Percentiles rank a stretch among this genome's conserved stretches.
These are phyloP conservation scores for Rhynchomys soricoides DNA, from an alignment of 2,113 vertebrate species.

Conservation along the genomic window DNA sequence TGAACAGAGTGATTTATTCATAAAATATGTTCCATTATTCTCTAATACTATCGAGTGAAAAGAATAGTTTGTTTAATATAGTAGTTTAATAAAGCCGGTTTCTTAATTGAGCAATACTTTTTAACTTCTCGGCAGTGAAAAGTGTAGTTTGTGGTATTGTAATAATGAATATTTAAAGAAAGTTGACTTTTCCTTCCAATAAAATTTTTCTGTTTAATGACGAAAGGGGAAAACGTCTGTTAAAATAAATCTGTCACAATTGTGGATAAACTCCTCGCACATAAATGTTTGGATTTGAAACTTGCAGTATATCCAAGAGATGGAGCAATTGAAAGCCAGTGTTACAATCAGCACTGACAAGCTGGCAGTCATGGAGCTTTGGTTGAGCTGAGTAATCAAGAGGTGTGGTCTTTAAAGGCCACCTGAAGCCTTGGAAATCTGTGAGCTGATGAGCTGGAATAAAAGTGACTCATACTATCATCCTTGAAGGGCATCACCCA, in stretches of 20 bases:
- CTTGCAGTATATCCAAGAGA: not conserved
- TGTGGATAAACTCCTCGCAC: not conserved
- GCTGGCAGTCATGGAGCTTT: not conserved
- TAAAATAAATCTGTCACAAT: constrained; percentile 4
- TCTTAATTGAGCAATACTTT: constrained; percentile 13
- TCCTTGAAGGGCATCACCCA: constrained; percentile 6
- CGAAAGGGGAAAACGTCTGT: not conserved
- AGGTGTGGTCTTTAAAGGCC: constrained; percentile 56
- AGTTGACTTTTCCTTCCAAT: not conserved
- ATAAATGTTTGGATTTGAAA: not conserved
- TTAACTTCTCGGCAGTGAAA: not conserved
- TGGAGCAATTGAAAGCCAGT: not conserved
- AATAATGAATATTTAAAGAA: constrained; percentile 35
- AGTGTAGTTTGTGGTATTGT: not conserved
- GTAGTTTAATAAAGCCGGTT: not conserved
- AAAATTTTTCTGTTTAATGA: constrained; percentile 9
- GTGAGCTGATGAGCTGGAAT: not conserved
- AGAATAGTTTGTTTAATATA: not conserved
- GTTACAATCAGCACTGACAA: not conserved
- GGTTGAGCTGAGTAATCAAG: constrained; percentile 30
- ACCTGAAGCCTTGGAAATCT: constrained; percentile 27
- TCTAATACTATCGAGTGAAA: not conserved
- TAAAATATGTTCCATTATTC: not conserved
- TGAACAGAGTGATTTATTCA: not conserved
- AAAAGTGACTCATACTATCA: constrained; percentile 5